These are phyloP conservation scores for Drosophila malerkotliana DNA, from an alignment of 1,140 invertebrate species.

Conservation along the genomic window DNA sequence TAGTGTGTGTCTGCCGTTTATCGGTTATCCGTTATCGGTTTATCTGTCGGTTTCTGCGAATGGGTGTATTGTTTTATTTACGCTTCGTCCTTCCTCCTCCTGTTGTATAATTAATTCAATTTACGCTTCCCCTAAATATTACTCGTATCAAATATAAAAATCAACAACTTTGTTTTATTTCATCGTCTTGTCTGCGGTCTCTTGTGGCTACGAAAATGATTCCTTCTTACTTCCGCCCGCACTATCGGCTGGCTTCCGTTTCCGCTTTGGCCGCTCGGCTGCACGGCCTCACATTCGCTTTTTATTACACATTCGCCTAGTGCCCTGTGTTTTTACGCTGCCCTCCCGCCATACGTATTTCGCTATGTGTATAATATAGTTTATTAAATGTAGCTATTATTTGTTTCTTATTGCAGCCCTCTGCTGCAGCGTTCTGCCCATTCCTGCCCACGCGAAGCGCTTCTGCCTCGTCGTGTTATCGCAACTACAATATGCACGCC, in stretches of 20 bases:
- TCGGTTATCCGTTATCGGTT: slow-evolving; percentile 54
- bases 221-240: slow-evolving; percentile 29
- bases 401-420: slow-evolving; percentile 51
- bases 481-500: slow-evolving; percentile 70
- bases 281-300: slow-evolving; percentile 7
- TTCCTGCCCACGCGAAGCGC: slow-evolving; percentile 46
- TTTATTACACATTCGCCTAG: slow-evolving; percentile 22
- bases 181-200: slow-evolving; percentile 55
- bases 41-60: slow-evolving; percentile 63
- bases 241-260: slow-evolving; percentile 13
- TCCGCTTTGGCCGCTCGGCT: background rate
- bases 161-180: slow-evolving; percentile 78
- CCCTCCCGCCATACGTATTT: slow-evolving; percentile 56
- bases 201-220: slow-evolving; percentile 72
- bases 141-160: slow-evolving; percentile 84
- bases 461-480: slow-evolving; percentile 62
- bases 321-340: slow-evolving; percentile 8
- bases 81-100: slow-evolving; percentile 37
- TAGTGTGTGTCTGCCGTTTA: slow-evolving; percentile 54
- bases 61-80: slow-evolving; percentile 56
- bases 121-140: slow-evolving; percentile 82
- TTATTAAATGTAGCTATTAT: slow-evolving; percentile 79
- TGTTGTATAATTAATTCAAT: slow-evolving; percentile 81
- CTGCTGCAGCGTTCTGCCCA: background rate
- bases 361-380: slow-evolving; percentile 75